A percentile compares a stretch with the other conserved stretches of the same genome.
These are phyloP conservation scores for Stigmatopora nigra DNA, from an alignment of 2,113 vertebrate genomes.

Conservation along the genomic window DNA sequence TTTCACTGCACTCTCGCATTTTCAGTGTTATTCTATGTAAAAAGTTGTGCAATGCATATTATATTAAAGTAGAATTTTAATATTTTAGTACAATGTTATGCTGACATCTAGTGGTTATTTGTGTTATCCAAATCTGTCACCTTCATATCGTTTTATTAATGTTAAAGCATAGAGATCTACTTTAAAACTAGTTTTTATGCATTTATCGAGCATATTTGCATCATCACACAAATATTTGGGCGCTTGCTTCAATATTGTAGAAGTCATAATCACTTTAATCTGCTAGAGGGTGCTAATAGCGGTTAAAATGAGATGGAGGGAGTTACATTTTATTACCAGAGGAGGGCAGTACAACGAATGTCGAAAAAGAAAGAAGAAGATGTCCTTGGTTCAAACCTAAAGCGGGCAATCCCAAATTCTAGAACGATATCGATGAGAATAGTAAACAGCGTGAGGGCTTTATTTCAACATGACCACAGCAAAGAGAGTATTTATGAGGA, in stretches of 20 bases:
- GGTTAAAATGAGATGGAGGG: too few relatives aligned
- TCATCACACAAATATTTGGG: background rate
- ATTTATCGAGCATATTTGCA: background rate
- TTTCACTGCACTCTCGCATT: too few relatives aligned
- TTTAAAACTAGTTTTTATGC: too few relatives aligned
- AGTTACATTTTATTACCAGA: too few relatives aligned
- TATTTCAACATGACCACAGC: constrained; percentile 41
- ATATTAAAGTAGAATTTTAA: background rate
- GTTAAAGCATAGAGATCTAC: background rate
- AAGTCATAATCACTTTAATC: constrained; percentile 16
- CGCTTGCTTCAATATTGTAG: background rate
- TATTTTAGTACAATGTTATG: background rate
- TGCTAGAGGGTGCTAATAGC: constrained; percentile 28
- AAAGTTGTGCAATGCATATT: too few relatives aligned
- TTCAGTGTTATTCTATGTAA: background rate
- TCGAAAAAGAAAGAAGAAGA: background rate
- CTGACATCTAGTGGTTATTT: constrained; percentile 31
- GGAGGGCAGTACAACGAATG: too few relatives aligned
- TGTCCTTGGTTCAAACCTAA: constrained; percentile 43
- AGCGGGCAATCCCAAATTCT: constrained; percentile 24
- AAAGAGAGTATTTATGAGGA: constrained; percentile 51
- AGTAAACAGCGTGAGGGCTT: background rate
- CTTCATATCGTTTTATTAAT: background rate
- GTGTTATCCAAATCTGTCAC: constrained; percentile 6
- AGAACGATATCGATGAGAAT: too few relatives aligned